Conservation (phyloP, 2,888 invertebrate species). For the Sinotaia quadrata region DNA sequence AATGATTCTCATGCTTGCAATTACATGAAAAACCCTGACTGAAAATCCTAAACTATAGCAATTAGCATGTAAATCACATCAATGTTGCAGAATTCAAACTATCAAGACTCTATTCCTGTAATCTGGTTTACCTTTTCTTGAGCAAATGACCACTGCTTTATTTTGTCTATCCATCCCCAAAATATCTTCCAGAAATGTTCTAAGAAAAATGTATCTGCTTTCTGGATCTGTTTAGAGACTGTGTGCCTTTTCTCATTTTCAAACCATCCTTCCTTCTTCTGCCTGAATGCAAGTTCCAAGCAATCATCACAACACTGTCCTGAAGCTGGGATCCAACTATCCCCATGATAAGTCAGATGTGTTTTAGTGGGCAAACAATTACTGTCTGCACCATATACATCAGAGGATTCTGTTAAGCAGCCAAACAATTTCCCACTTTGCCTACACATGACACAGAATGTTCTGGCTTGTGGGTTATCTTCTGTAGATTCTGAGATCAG, state of each 20-base stretch:
- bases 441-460: slow-evolving; percentile 14
- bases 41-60: too few species aligned
- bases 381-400: background rate
- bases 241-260: too few species aligned
- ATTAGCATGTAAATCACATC: too few species aligned
- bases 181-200: background rate
- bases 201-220: background rate
- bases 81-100: too few species aligned
- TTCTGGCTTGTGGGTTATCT: background rate
- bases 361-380: background rate
- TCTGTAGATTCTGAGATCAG: background rate
- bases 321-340: slow-evolving; percentile 15
- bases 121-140: too few species aligned
- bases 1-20: too few species aligned
- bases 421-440: slow-evolving; percentile 3
- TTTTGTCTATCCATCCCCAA: background rate
- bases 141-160: too few species aligned
- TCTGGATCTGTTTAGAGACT: too few species aligned
- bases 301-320: slow-evolving; percentile 26
- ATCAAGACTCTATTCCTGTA: too few species aligned
- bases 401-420: slow-evolving; percentile 6
- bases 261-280: too few species aligned
- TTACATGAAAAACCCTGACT: too few species aligned
- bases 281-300: slow-evolving; percentile 12
- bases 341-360: background rate